Base-by-base conservation (phyloP, 2,113 vertebrate species). In the Cynoglossus semilaevis region DNA sequence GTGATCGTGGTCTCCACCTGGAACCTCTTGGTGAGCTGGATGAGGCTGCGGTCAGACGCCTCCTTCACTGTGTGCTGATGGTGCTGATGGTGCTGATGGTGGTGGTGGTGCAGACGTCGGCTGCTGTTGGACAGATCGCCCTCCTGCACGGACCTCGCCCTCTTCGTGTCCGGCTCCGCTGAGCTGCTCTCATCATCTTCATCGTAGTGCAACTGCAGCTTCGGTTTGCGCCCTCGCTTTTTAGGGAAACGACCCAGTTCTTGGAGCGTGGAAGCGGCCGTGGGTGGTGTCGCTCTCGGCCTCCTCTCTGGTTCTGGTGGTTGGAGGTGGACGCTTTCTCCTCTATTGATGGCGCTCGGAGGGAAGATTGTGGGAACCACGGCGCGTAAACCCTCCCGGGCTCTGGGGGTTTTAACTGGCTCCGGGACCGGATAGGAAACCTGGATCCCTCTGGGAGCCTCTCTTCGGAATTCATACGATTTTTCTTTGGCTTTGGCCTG, bases 401-500 rank as follows among this genome's bases (percentile, higher is more conserved):
- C 93, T 41, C 97, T 90, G 18, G 95, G 94, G 0, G 94, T 95
- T 55, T 92, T 88, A 55, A 93, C 89, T 15, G 90, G 94, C 76
- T 94, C 95, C n/a, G 94, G 92, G 5, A 90, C 88, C 0, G 94
- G 93, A 8, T 95, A 97, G 0, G 95, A 92, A 62, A 97, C 92
- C 69, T 93, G 88, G 72, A 97, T 90, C 6, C 91, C 93, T 66
- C 94, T 71, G 22, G 92, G 77, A 9, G 93, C 82, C 64, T 98
- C 96, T 35, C 93, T 93, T 54, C 94, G 90, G 81, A 95, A 96
- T 60, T 96, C 95, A 3, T 96, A 96, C 0, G 92, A 92, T 88
- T 94, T 95, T 66, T 94, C 94, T 87, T 94, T 96, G 37, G 92
- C 95, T 78, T 88, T 86, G 17, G 95, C 94, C 91, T 96, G 91